These are phyloP conservation scores for Molorchus minor DNA, from an alignment of 2,888 invertebrate genomes.

Conservation along the genomic window DNA sequence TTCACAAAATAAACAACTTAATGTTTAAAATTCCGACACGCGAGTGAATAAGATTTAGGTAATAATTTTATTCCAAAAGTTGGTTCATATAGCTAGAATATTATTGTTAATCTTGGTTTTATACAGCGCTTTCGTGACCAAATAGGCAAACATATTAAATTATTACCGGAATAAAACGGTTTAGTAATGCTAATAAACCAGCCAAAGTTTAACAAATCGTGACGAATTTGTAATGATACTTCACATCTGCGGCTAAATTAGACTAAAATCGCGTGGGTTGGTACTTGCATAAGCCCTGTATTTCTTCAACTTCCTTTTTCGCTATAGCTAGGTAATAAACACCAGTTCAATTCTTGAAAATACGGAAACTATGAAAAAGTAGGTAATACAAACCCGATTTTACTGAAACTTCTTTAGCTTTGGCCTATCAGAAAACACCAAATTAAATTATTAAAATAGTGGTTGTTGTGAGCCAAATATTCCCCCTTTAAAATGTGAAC, in stretches of 20 bases:
- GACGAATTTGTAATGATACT: not conserved
- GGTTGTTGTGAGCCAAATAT: too few relatives aligned
- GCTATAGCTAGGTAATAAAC: too few relatives aligned
- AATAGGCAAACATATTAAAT: conserved; percentile 8
- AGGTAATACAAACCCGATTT: too few relatives aligned
- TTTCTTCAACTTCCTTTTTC: too few relatives aligned
- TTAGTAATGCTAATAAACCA: not conserved
- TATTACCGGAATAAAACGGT: not conserved
- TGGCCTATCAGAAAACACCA: too few relatives aligned
- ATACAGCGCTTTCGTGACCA: conserved; percentile 5
- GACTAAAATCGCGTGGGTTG: too few relatives aligned
- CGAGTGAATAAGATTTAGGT: conserved; percentile 10
- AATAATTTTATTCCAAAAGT: conserved; percentile 7
- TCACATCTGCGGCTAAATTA: not conserved
- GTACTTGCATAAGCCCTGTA: too few relatives aligned
- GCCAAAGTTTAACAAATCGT: not conserved
- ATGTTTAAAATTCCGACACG: conserved; percentile 19
- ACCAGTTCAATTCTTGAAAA: too few relatives aligned
- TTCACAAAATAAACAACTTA: conserved; percentile 16
- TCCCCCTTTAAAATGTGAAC: too few relatives aligned
- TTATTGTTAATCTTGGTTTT: conserved; percentile 13
- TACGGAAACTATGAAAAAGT: too few relatives aligned
- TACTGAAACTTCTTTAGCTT: too few relatives aligned
- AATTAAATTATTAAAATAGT: too few relatives aligned
- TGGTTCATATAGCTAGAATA: conserved; percentile 7